Conservation (phyloP, 2,888 invertebrate genomes). For the Pollenia griseotomentosa region DNA sequence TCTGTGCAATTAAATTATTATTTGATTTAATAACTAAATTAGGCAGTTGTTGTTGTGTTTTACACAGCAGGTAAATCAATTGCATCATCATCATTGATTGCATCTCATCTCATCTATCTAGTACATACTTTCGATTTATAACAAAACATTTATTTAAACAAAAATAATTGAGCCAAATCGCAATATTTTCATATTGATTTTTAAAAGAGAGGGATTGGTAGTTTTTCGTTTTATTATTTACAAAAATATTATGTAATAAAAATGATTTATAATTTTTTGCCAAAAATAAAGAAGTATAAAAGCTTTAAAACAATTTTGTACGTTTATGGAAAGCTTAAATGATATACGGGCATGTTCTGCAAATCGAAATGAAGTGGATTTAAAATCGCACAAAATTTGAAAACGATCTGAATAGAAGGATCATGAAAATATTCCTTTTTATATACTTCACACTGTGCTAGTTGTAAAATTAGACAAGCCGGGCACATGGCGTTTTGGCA, state of each 20-base stretch:
- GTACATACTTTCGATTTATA: slow-evolving; percentile 32
- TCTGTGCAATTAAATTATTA: neutral
- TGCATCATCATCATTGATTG: slow-evolving; percentile 51
- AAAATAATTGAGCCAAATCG: slow-evolving; percentile 9
- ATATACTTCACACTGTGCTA: too few relatives aligned
- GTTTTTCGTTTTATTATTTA: slow-evolving; percentile 4
- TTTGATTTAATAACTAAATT: neutral
- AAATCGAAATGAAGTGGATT: too few relatives aligned
- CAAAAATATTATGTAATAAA: neutral
- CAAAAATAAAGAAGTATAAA: slow-evolving; percentile 50
- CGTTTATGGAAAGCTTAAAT: slow-evolving; percentile 57
- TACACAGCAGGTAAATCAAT: slow-evolving; percentile 68
- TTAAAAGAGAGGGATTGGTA: neutral
- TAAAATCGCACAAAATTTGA: too few relatives aligned
- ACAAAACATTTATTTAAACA: slow-evolving; percentile 3
- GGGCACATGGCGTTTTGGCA: too few relatives aligned
- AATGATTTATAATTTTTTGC: neutral
- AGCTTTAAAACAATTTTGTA: slow-evolving; percentile 82
- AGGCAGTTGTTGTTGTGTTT: slow-evolving; percentile 61
- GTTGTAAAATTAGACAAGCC: too few relatives aligned
- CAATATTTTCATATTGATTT: slow-evolving; percentile 8
- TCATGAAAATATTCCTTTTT: too few relatives aligned
- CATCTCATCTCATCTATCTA: neutral
- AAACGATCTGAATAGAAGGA: too few relatives aligned
- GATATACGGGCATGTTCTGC: too few relatives aligned